Base-by-base conservation (phyloP, 2,888 invertebrate species). In the Pollenia griseotomentosa region DNA sequence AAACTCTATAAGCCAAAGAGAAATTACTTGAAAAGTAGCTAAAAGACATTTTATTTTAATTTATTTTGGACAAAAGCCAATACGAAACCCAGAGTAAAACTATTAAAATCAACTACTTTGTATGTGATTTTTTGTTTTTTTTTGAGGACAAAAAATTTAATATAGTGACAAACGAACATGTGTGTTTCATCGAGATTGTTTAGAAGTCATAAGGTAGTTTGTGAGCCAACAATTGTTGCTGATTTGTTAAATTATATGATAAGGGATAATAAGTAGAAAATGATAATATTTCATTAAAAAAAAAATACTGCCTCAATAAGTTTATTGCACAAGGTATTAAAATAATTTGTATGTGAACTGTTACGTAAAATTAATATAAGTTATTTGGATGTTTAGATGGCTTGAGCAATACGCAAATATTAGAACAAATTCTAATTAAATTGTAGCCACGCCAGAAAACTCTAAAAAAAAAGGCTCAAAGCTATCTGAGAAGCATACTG, bases 21-120 rank as follows among this genome's bases (percentile, higher is more conserved):
- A 83, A 83, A 83, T 86, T 80, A 86, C 83, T 86, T 83, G 86
- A 83, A 83, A 80, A 86, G 65, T 80, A 80, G 79, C 83, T 83
- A 77, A 83, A 86, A 83, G 75, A 75, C 71, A 86, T 83, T 83
- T 74, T 80, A 83, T 83, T 83, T 86, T 86, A 83, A 86, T 86
- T 86, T 73, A 83, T 86, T 83, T 86, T 86, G 86, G 86, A 83
- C 75, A 75, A 66, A 65, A 80, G 86, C 86, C 86, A 86, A 86
- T 86, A 74, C 66, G 33, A 33, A 33, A 75, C 53, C 51, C 61
- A 75, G 51, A 53, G 42, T 57, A 48, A 70, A 66, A 65, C 65
- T 59, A 82, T 77, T 75, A 70, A 78, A 66, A 74, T 46, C 74
- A 71, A 81, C 70, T 75, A 75, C 68, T 85, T 81, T 71, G 57